These are phyloP conservation scores for Odontocerum albicorne DNA, from an alignment of 2,888 invertebrate species.

Conservation along the genomic window DNA sequence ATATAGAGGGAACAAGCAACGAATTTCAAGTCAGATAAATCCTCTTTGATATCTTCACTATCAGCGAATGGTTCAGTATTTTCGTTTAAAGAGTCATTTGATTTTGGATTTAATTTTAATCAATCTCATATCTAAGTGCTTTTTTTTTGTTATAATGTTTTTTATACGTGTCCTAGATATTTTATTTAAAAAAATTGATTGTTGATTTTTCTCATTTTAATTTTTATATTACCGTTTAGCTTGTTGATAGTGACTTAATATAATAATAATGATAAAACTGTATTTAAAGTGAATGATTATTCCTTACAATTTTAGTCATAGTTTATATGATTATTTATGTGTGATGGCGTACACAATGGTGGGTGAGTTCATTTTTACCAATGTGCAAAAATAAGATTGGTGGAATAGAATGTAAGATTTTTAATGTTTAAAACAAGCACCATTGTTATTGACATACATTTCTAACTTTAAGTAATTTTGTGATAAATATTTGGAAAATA, in stretches of 20 bases:
- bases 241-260: constrained; percentile 31
- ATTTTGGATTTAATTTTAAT: constrained; percentile 6
- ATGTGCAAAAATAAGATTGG: neutral
- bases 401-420: constrained; percentile 3
- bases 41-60: no score
- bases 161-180: constrained; percentile 22
- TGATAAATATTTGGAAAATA: constrained; percentile 18
- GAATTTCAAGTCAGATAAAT: no score
- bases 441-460: constrained; percentile 17
- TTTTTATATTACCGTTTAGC: constrained; percentile 19
- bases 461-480: constrained; percentile 17
- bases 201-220: constrained; percentile 21
- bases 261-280: no score
- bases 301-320: constrained; percentile 25
- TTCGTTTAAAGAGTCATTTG: no score
- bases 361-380: neutral
- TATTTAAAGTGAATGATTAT: constrained; percentile 20
- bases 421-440: constrained; percentile 18
- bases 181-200: constrained; percentile 19
- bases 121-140: constrained; percentile 6
- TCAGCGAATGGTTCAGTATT: no score
- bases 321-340: constrained; percentile 13
- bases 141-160: constrained; percentile 24
- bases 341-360: constrained; percentile 7
- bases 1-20: no score